Base-by-base conservation (phyloP, 2,113 vertebrate species). In the Plecturocebus donacophilus region DNA sequence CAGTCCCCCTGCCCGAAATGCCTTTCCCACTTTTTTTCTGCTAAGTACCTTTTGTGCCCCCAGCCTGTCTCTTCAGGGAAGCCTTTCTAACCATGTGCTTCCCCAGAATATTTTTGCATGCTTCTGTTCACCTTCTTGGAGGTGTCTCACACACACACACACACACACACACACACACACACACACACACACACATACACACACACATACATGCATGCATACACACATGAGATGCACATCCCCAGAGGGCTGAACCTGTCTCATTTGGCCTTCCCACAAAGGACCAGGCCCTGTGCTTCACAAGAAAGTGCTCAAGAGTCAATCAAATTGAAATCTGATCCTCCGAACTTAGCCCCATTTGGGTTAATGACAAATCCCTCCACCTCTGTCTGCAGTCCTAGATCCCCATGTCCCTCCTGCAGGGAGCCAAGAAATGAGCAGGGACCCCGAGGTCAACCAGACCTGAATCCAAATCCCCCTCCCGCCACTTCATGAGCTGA, bases 51-150 rank as follows among this genome's bases (percentile, higher is more conserved):
- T 54, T 13, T 47, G 0, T 54, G 19, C 13, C 52, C n/a, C 23
- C 16, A 64, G 32, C 21, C 49, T 12, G 14, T 23, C 25, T 80
- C 80, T 19, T 6, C 52, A 40, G 79, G 47, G 47, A 49, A 83
- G 40, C 4, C 25, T 76, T 52, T 23, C 23, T 17, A 10, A 35
- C 80, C 30, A 14, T 0, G 0, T 14, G 2, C 13, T 49, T 10
- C 27, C 64, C n/a, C 40, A 20, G 45, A 38, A 27, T 16, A 12
- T 32, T 45, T 73, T 40, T 17, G 25, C 47, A 25, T 13, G 20
- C 38, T 56, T 80, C 75, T 23, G 66, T 14, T 73, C n/a, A 38
- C 66, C 38, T 83, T 56, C 14, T 3, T 30, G 47, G 27, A 76
- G 45, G 42, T 16, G 49, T 52, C 14, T 16, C 47, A 49, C 14